Evolutionary conservation across 2,888 invertebrate species (phyloP).

Genomic region (Sinotaia quadrata): DNA sequence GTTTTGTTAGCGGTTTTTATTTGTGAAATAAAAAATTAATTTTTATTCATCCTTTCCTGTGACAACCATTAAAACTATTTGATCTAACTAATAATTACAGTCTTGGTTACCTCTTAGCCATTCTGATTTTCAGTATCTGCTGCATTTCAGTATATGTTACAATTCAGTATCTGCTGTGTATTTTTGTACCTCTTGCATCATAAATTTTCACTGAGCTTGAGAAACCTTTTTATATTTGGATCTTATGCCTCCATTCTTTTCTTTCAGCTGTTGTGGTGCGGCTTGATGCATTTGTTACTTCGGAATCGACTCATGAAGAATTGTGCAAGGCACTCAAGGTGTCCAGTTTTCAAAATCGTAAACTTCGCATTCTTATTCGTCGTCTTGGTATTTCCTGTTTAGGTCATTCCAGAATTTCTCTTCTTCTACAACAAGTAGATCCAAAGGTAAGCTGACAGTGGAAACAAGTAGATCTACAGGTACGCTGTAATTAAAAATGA

Average conservation of each 20-base stretch:
- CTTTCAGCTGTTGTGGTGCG: slow-evolving; percentile 58
- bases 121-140: no score
- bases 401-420: slow-evolving; percentile 57
- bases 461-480: no score
- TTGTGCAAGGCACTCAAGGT: slow-evolving; percentile 66
- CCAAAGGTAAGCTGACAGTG: slow-evolving; percentile 53
- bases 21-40: no score
- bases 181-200: no score
- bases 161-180: no score
- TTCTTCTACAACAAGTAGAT: slow-evolving; percentile 62
- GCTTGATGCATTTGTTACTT: slow-evolving; percentile 65
- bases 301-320: slow-evolving; percentile 62
- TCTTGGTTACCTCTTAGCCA: no score
- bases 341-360: slow-evolving; percentile 55
- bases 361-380: slow-evolving; percentile 57
- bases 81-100: no score
- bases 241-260: slow-evolving; percentile 9
- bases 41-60: no score
- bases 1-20: no score
- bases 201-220: slow-evolving; percentile 1
- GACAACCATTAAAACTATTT: no score
- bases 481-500: no score
- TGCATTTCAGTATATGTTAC: no score
- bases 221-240: neutral
- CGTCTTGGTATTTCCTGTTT: slow-evolving; percentile 64